A percentile compares a stretch with the other conserved stretches of the same genome.
phyloP scores from a whole-genome alignment of 2,113 vertebrate genomes.

The Phalacrocorax brasilianus region DNA sequence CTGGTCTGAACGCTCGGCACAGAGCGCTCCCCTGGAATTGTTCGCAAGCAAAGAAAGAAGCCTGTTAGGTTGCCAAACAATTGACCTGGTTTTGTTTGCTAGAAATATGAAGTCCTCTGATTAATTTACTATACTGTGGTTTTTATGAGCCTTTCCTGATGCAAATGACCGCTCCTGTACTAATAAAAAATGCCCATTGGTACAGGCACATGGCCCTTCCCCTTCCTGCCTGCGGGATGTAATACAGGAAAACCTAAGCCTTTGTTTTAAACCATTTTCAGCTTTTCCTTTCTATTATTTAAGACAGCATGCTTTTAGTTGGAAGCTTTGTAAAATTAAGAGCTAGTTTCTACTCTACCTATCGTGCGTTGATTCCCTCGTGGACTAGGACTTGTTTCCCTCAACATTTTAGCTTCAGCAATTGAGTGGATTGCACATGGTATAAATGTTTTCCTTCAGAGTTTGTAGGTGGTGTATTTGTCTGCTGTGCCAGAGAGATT shows the following conservation, averaged over 20 bases:
- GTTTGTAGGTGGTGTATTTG: not conserved
- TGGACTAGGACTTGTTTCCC: not conserved
- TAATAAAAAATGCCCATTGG: not conserved
- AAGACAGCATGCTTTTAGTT: not conserved
- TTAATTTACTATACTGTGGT: not conserved
- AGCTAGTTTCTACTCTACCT: not conserved
- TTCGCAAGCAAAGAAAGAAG: not conserved
- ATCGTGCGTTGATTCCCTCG: accelerated
- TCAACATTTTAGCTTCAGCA: not conserved
- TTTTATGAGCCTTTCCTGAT: not conserved
- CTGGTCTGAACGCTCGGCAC: not conserved
- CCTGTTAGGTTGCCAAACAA: not conserved
- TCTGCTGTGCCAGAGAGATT: not conserved
- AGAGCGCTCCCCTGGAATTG: not conserved
- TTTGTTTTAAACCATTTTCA: not conserved
- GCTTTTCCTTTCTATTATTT: not conserved
- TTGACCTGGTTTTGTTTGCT: conserved; percentile 29
- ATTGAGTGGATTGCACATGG: not conserved
- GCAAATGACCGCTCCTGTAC: not conserved
- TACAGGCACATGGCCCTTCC: not conserved
- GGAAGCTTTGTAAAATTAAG: not conserved
- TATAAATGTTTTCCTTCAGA: not conserved
- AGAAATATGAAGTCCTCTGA: not conserved
- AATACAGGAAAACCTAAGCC: not conserved
- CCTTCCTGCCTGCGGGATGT: not conserved